Conservation (phyloP, 2,113 vertebrate species). For the Tauraco erythrolophus region DNA sequence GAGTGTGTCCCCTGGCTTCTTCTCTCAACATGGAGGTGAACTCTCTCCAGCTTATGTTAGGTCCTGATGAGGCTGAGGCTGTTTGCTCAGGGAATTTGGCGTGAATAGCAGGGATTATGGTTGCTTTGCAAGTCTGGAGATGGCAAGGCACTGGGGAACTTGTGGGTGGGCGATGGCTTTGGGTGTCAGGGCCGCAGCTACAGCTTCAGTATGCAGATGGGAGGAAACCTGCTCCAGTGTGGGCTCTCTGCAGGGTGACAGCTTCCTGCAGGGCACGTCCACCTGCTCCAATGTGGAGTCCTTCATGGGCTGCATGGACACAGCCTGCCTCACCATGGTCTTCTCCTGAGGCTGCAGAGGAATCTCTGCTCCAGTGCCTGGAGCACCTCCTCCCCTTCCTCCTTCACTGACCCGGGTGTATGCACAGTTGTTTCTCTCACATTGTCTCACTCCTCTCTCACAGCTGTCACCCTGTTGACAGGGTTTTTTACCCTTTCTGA, state of each 20-base stretch:
- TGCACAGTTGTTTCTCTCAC: background rate
- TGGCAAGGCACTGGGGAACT: background rate
- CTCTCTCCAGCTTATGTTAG: background rate
- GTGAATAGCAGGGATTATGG: background rate
- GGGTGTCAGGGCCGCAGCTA: background rate
- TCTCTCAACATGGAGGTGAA: accelerated
- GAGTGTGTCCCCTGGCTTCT: background rate
- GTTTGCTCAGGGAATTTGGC: background rate
- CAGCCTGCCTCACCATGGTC: background rate
- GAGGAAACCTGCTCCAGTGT: background rate
- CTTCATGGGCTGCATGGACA: no score
- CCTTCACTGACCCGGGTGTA: no score
- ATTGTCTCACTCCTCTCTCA: background rate
- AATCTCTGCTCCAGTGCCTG: background rate
- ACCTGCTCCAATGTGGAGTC: background rate
- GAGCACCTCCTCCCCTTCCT: background rate
- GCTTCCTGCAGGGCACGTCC: background rate
- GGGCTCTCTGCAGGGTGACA: background rate
- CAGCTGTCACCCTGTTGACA: background rate
- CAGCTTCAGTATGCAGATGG: background rate
- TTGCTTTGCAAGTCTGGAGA: background rate
- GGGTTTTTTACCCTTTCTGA: background rate
- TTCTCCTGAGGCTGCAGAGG: background rate
- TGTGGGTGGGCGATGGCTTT: background rate
- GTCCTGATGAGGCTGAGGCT: background rate